A percentile compares a stretch with the other conserved stretches of the same genome.
Conservation (phyloP, 2,888 invertebrate genomes). For the Coenonympha arcania region DNA sequence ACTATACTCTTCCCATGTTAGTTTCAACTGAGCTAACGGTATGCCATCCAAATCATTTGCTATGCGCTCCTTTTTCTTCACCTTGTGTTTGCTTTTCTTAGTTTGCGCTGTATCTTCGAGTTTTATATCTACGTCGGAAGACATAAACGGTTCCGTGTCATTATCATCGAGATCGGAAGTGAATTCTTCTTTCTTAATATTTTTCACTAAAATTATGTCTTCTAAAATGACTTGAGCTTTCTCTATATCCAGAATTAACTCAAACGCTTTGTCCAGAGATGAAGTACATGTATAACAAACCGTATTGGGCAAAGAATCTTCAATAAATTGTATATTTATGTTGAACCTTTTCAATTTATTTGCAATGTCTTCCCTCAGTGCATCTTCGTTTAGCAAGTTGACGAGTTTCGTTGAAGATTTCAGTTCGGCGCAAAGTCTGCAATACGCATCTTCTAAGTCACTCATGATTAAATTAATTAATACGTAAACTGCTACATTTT, state of each 20-base stretch:
- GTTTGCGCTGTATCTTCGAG: conserved; percentile 18
- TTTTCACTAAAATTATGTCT: conserved; percentile 29
- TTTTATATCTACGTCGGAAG: conserved; percentile 27
- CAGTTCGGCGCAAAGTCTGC: conserved; percentile 41
- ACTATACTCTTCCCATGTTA: conserved; percentile 49
- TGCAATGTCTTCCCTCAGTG: conserved; percentile 34
- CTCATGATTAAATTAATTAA: conserved; percentile 17
- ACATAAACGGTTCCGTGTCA: conserved; percentile 3
- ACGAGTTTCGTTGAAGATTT: conserved; percentile 41
- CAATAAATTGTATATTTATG: conserved; percentile 37
- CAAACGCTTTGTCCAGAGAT: conserved; percentile 42
- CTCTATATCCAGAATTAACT: conserved; percentile 45
- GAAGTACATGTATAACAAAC: conserved; percentile 47
- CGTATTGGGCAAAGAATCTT: conserved; percentile 40
- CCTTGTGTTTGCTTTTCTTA: background rate
- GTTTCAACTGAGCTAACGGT: conserved; percentile 42
- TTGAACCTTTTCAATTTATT: conserved; percentile 44
- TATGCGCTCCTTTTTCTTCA: conserved; percentile 19
- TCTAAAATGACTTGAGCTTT: conserved; percentile 41
- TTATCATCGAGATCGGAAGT: conserved; percentile 19
- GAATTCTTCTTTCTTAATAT: conserved; percentile 38
- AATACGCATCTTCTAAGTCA: conserved; percentile 21
- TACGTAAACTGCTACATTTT: too few relatives aligned
- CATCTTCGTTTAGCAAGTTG: conserved; percentile 36
- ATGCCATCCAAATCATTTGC: conserved; percentile 30